phyloP scores from a whole-genome alignment of 2,797 vertebrate genomes.

The Iguana delicatissima region DNA sequence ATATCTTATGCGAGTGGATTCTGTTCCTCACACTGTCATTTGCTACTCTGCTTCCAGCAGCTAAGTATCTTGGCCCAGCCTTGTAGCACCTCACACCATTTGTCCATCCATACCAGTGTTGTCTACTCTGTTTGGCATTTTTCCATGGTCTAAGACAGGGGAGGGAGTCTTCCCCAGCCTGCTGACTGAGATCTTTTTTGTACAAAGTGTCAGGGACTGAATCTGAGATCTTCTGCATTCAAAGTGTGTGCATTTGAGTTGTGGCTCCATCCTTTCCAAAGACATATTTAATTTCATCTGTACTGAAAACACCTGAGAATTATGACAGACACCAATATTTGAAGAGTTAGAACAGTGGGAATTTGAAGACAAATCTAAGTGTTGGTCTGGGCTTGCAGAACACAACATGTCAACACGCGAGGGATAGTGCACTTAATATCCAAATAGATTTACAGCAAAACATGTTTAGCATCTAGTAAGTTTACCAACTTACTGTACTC shows the following conservation, averaged over 20 bases:
- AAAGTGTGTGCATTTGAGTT: neutral
- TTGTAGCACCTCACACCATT: neutral
- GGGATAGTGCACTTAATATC: accelerated
- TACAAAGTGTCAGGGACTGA: neutral
- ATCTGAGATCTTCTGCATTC: neutral
- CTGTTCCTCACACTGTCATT: no score
- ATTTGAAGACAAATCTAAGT: neutral
- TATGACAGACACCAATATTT: neutral
- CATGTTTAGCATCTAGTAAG: neutral
- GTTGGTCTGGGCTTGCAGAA: neutral
- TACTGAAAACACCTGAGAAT: neutral
- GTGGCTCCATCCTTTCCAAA: neutral
- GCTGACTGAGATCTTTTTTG: neutral
- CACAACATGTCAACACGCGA: neutral
- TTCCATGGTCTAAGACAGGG: neutral
- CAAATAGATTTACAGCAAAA: neutral
- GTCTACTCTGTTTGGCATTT: neutral
- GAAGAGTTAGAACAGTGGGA: neutral
- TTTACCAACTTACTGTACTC: neutral
- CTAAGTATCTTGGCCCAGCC: neutral
- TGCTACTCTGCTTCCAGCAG: neutral
- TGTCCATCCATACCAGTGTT: neutral
- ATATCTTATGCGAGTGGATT: no score
- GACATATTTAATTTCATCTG: neutral
- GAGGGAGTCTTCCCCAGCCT: neutral